A percentile compares a stretch with the other conserved stretches of the same genome.
Conservation (phyloP, 2,797 vertebrate genomes). For the Bradypodion pumilum region DNA sequence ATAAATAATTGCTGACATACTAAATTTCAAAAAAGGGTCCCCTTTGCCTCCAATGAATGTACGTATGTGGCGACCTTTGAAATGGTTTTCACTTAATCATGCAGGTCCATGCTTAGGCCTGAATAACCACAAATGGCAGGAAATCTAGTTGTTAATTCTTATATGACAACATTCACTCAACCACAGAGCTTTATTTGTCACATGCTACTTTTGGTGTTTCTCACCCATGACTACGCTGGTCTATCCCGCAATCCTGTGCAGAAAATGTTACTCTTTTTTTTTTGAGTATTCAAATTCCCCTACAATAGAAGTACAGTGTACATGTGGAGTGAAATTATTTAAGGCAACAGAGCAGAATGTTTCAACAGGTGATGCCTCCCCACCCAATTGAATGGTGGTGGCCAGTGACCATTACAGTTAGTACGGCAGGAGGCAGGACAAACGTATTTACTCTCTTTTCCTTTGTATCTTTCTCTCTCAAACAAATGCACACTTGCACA, state of each 20-base stretch:
- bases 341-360: background rate
- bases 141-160: background rate
- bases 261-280: background rate
- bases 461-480: background rate
- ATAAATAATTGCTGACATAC: background rate
- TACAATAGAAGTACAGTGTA: background rate
- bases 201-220: too few relatives aligned
- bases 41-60: background rate
- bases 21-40: background rate
- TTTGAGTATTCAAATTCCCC: background rate
- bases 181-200: background rate
- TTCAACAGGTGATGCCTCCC: background rate
- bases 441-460: background rate
- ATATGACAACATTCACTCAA: background rate
- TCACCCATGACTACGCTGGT: background rate
- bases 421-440: too few relatives aligned
- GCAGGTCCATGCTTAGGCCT: background rate
- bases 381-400: too few relatives aligned
- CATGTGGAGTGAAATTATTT: background rate
- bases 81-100: background rate
- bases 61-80: background rate
- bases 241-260: background rate
- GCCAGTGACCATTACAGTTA: too few relatives aligned
- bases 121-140: background rate
- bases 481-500: background rate